Evolutionary conservation across 1,140 invertebrate species (phyloP).

Genomic region (Drosophila nigromelanica): DNA sequence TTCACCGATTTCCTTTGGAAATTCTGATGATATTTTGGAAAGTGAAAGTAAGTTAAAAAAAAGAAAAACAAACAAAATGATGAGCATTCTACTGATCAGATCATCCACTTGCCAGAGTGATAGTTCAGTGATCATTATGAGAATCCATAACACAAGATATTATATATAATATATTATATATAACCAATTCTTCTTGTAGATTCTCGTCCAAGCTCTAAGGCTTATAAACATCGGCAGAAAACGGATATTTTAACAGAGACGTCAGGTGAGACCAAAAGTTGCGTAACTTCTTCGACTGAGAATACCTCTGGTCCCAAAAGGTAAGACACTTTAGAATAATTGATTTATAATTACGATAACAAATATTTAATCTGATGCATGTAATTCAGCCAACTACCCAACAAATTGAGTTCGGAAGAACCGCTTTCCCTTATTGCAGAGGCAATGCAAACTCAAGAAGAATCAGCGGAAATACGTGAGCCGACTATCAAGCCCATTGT

Average conservation of each 20-base stretch:
- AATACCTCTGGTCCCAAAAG: background rate
- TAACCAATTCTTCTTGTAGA: no score
- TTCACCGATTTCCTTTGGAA: conserved; percentile 7
- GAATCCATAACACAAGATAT: no score
- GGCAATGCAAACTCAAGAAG: conserved; percentile 4
- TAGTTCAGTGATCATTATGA: no score
- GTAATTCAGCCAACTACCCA: background rate
- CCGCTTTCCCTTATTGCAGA: conserved; percentile 6
- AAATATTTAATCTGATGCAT: background rate
- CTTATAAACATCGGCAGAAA: background rate
- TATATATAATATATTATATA: no score
- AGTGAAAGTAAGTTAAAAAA: background rate
- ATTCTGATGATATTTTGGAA: background rate
- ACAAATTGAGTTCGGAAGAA: background rate
- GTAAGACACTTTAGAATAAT: background rate
- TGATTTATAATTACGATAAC: background rate
- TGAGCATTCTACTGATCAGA: no score
- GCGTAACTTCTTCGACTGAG: background rate
- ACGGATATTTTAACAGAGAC: background rate
- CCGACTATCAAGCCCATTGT: background rate
- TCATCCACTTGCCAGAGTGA: no score
- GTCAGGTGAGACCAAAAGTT: background rate
- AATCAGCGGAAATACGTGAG: background rate
- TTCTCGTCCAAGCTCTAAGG: no score
- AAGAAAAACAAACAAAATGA: no score